Evolutionary conservation across 2,888 invertebrate genomes (phyloP).

Genomic region (Agrochola litura): DNA sequence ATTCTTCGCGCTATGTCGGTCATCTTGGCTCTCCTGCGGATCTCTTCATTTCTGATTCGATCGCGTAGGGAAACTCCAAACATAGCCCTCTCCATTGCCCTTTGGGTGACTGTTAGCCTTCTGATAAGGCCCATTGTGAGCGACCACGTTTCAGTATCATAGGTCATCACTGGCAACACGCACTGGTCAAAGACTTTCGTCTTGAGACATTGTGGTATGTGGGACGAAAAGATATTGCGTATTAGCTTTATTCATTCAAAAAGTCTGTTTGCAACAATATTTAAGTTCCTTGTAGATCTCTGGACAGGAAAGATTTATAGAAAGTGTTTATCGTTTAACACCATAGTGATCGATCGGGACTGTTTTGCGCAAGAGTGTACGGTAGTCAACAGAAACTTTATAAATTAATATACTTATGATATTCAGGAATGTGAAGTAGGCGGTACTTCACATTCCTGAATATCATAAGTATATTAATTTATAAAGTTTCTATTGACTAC

Average conservation of each 20-base stretch:
- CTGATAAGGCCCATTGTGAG: too few species aligned
- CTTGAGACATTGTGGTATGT: too few species aligned
- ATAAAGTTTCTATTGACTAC: neutral
- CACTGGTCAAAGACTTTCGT: too few species aligned
- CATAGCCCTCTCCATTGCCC: too few species aligned
- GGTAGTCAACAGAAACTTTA: neutral
- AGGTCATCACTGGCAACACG: too few species aligned
- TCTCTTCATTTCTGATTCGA: too few species aligned
- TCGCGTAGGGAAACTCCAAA: too few species aligned
- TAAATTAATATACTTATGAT: neutral
- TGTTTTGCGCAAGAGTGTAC: conserved; percentile 17
- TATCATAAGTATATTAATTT: neutral
- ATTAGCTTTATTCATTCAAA: neutral
- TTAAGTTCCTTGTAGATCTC: neutral
- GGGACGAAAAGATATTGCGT: too few species aligned
- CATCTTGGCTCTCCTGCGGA: too few species aligned
- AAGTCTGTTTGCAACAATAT: neutral
- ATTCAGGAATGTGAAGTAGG: neutral
- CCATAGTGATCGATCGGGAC: conserved; percentile 49
- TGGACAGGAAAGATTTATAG: neutral
- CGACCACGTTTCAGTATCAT: too few species aligned
- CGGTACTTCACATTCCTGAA: neutral
- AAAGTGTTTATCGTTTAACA: neutral
- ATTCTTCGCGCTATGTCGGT: too few species aligned
- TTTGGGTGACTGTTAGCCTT: too few species aligned